Percentiles rank a stretch among this genome's conserved stretches.
phyloP scores from a whole-genome alignment of 2,113 vertebrate species.

The Castor canadensis region DNA sequence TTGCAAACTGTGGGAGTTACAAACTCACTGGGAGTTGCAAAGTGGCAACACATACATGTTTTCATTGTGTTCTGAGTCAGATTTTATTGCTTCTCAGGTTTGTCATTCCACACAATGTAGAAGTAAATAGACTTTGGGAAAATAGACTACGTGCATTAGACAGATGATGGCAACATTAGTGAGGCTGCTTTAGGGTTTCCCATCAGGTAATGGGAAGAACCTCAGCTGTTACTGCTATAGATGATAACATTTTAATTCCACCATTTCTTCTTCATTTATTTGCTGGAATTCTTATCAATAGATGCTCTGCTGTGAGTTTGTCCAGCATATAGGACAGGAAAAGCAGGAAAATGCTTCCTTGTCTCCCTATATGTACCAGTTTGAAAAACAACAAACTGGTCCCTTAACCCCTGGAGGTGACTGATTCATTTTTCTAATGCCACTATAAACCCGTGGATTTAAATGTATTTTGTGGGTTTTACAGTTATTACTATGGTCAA shows the following conservation, averaged over 20 bases:
- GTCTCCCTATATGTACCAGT: background rate
- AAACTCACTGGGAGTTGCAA: background rate
- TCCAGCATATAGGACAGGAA: background rate
- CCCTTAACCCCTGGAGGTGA: background rate
- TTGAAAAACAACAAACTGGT: background rate
- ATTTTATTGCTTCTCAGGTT: conserved; percentile 41
- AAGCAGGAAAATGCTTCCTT: background rate
- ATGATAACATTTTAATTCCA: background rate
- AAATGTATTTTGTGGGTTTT: background rate
- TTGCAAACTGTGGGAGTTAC: background rate
- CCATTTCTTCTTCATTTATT: conserved; percentile 15
- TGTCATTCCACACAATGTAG: background rate
- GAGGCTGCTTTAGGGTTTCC: background rate
- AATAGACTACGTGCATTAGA: background rate
- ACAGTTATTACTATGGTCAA: background rate
- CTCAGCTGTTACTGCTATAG: background rate
- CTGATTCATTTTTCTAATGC: background rate
- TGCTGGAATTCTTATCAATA: conserved; percentile 1
- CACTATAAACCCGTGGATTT: background rate
- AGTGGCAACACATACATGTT: background rate
- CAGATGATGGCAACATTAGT: background rate
- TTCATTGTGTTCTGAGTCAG: background rate
- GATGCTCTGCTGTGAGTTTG: background rate
- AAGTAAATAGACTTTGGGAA: conserved; percentile 17
- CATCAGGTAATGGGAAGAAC: background rate